Evolutionary conservation across 2,113 vertebrate species (phyloP).

Genomic region (Chinchilla lanigera): DNA sequence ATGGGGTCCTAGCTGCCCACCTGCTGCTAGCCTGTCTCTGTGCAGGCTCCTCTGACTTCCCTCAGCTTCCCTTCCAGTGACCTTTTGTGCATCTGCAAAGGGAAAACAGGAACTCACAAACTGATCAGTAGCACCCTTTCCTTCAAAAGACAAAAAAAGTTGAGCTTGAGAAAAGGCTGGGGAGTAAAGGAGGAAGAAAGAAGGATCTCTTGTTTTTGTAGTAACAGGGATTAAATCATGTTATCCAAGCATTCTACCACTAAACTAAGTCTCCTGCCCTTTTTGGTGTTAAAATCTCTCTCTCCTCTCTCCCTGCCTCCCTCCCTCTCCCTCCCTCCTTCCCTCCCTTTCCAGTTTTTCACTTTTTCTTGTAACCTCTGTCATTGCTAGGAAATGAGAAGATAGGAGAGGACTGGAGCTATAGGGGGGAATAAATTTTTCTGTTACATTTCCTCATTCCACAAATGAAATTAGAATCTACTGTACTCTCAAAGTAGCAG

Average conservation of each 20-base stretch:
- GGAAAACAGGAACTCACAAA: slow-evolving; percentile 91
- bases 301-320: background rate
- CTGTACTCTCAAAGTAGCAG: background rate
- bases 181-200: background rate
- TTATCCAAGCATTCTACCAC: background rate
- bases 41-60: slow-evolving; percentile 91
- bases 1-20: slow-evolving; percentile 82
- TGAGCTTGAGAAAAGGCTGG: background rate
- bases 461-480: background rate
- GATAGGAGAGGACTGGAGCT: background rate
- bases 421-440: background rate
- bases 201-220: background rate
- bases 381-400: background rate
- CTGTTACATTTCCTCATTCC: background rate
- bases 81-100: slow-evolving; percentile 95
- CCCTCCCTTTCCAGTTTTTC: background rate
- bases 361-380: background rate
- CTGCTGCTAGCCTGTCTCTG: slow-evolving; percentile 84
- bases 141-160: slow-evolving; percentile 80
- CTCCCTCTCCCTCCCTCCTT: background rate
- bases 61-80: slow-evolving; percentile 93
- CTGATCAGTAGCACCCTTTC: slow-evolving; percentile 94
- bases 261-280: background rate
- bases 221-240: background rate
- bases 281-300: background rate